phyloP scores from a whole-genome alignment of 2,113 vertebrate genomes.

The Pygoscelis antarcticus region DNA sequence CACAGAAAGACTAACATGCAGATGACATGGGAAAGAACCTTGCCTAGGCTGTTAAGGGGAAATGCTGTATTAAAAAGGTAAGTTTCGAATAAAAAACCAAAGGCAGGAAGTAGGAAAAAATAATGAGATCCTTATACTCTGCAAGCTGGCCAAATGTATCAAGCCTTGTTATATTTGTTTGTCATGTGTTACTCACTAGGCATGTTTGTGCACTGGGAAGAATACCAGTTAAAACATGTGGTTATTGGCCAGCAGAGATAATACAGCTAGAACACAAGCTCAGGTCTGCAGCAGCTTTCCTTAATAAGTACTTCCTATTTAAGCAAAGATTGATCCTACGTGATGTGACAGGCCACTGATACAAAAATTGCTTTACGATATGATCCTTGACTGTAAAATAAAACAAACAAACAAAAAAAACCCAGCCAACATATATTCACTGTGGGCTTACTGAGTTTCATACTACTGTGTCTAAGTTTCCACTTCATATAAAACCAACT shows the following conservation, averaged over 20 bases:
- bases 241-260: background rate
- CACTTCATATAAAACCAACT: background rate
- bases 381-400: background rate
- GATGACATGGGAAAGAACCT: background rate
- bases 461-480: background rate
- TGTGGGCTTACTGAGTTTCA: background rate
- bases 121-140: background rate
- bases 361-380: constrained; percentile 1
- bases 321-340: background rate
- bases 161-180: constrained; percentile 14
- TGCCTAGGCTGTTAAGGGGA: background rate
- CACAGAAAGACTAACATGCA: background rate
- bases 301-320: background rate
- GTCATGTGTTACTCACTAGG: background rate
- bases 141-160: background rate
- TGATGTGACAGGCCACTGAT: background rate
- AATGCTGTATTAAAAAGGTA: background rate
- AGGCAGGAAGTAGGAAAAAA: constrained; percentile 4
- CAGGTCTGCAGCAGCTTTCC: background rate
- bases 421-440: background rate
- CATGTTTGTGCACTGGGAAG: background rate
- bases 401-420: background rate
- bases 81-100: background rate
- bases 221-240: constrained; percentile 29
- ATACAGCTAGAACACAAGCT: background rate